phyloP scores from a whole-genome alignment of 2,797 vertebrate species.

The Spheniscus humboldti region DNA sequence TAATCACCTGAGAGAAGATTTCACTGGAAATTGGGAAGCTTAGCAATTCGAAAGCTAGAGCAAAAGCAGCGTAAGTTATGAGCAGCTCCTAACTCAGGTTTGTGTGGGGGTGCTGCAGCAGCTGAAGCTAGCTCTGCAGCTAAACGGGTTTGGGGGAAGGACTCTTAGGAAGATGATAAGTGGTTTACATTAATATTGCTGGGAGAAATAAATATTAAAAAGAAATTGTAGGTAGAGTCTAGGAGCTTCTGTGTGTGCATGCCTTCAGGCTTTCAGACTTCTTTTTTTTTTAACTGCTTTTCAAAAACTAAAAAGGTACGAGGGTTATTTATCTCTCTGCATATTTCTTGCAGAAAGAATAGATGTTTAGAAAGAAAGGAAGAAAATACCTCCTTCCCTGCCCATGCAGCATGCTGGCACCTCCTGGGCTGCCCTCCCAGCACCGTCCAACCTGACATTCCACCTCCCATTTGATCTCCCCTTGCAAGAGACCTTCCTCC shows the following conservation, averaged over 20 bases:
- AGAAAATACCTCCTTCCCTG: not conserved
- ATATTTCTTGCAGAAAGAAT: not conserved
- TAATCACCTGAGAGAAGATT: not conserved
- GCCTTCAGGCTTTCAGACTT: not conserved
- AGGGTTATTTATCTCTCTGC: not conserved
- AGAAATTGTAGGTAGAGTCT: not conserved
- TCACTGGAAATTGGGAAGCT: accelerated
- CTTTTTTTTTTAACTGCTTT: not conserved
- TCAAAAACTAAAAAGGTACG: not conserved
- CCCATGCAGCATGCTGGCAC: not conserved
- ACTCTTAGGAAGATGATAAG: not conserved
- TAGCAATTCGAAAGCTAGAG: accelerated
- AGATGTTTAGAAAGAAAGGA: not conserved
- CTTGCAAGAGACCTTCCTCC: not conserved
- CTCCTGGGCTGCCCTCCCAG: not conserved
- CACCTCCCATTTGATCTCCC: not conserved
- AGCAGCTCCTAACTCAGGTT: not conserved
- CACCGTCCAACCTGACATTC: not conserved
- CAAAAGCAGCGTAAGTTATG: accelerated
- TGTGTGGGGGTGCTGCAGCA: not conserved
- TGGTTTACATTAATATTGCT: not conserved
- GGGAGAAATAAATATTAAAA: not conserved
- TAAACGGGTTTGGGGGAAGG: not conserved
- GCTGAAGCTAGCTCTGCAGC: not conserved
- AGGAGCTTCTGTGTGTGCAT: not conserved